Evolutionary conservation across 2,113 vertebrate genomes (phyloP).

Genomic region (Hylia prasina): DNA sequence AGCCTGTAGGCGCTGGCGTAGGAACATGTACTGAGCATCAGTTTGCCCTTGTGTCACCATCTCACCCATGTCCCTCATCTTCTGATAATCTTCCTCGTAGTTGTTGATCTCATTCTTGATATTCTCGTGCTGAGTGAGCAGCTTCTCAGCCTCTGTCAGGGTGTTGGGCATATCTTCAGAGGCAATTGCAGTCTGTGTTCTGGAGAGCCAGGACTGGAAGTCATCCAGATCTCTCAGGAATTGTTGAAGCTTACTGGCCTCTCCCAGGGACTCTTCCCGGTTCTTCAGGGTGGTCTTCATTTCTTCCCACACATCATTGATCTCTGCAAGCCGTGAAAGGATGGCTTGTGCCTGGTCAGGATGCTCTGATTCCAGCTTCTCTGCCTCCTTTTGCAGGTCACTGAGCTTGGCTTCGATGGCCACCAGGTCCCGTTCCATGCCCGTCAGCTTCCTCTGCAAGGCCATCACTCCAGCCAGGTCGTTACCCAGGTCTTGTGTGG

Average conservation of each 20-base stretch:
- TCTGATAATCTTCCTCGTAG: constrained; percentile 98
- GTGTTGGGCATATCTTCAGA: constrained; percentile 99
- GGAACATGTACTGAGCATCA: constrained; percentile 97
- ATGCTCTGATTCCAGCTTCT: constrained; percentile 86
- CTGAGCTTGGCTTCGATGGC: constrained; percentile 95
- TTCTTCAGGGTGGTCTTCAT: constrained; percentile 95
- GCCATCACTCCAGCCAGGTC: constrained; percentile 97
- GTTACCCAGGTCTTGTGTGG: constrained; percentile 96
- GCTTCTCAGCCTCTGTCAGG: constrained; percentile 92
- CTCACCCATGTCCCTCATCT: constrained; percentile 99
- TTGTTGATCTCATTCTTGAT: constrained; percentile 98
- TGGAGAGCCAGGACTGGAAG: constrained; percentile 98
- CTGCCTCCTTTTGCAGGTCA: constrained; percentile 92
- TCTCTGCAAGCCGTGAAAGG: constrained; percentile 87
- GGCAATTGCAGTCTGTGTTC: constrained; percentile 94
- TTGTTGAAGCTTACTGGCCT: constrained; percentile 98
- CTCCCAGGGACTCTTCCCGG: constrained; percentile 93
- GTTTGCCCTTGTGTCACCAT: constrained; percentile 98
- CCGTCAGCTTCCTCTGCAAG: constrained; percentile 95
- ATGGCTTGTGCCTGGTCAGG: constrained; percentile 94
- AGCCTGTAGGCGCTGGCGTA: constrained; percentile 94
- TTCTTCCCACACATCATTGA: constrained; percentile 91
- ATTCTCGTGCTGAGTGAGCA: constrained; percentile 93
- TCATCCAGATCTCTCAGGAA: constrained; percentile 96
- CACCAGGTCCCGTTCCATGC: constrained; percentile 95